Evolutionary conservation across 2,113 vertebrate genomes (phyloP).

Genomic region (Prunella fulvescens): DNA sequence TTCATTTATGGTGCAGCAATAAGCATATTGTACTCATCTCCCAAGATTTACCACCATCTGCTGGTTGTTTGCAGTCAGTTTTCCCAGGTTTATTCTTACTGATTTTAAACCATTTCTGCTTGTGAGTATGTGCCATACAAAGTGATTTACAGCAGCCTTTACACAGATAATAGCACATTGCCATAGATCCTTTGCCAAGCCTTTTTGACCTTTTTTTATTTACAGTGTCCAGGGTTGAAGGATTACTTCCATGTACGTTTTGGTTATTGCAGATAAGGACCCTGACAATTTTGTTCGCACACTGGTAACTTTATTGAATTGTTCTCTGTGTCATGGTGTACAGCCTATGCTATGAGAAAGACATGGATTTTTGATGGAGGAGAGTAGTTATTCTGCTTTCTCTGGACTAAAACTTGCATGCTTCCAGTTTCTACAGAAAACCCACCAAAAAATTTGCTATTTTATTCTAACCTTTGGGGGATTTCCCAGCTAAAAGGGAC

Average conservation of each 20-base stretch:
- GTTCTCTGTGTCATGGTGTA: neutral
- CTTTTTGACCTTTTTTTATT: slow-evolving; percentile 25
- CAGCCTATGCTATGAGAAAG: neutral
- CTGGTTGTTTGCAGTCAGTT: neutral
- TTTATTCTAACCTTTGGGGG: neutral
- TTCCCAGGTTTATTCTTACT: neutral
- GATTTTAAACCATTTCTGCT: neutral
- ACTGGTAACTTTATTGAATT: slow-evolving; percentile 21
- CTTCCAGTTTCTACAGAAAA: neutral
- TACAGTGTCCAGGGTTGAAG: neutral
- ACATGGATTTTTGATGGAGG: neutral
- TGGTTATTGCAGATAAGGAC: slow-evolving; percentile 17
- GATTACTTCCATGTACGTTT: neutral
- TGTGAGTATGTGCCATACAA: neutral
- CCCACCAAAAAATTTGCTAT: neutral
- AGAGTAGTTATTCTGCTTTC: neutral
- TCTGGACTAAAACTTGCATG: neutral
- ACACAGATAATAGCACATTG: neutral
- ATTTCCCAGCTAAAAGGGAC: neutral
- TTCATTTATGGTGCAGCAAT: neutral
- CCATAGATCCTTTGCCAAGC: neutral
- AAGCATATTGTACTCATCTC: neutral
- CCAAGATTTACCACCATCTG: neutral
- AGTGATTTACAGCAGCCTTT: slow-evolving; percentile 24
- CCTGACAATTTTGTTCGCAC: neutral